Conservation (phyloP, 1,140 invertebrate species). For the Dinoponera quadriceps region DNA sequence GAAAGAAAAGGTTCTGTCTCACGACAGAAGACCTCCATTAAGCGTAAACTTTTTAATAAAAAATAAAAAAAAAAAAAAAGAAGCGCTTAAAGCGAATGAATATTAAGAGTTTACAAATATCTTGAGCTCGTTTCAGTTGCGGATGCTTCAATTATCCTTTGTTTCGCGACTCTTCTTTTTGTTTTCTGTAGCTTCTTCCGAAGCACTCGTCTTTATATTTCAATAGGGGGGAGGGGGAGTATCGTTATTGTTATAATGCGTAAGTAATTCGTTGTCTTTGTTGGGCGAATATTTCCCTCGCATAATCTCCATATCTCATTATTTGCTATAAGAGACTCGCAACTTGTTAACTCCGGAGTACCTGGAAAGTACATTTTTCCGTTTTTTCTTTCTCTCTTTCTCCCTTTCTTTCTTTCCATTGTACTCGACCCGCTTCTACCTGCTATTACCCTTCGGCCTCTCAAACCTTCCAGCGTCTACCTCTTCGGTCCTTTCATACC, state of each 20-base stretch:
- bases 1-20: conserved; percentile 1
- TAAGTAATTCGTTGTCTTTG: conserved; percentile 42
- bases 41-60: background rate
- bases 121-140: background rate
- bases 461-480: conserved; percentile 46
- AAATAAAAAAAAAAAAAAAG: conserved; percentile 15
- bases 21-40: background rate
- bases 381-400: background rate
- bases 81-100: background rate
- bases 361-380: conserved; percentile 33
- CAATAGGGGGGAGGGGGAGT: conserved; percentile 8
- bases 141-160: conserved; percentile 18
- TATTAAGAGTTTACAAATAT: conserved; percentile 22
- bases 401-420: conserved; percentile 1
- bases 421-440: conserved; percentile 30
- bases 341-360: conserved; percentile 49
- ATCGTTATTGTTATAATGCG: conserved; percentile 40
- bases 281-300: conserved; percentile 41
- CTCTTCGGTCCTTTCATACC: background rate
- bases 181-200: background rate
- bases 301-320: conserved; percentile 47
- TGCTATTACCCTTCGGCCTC: conserved; percentile 54
- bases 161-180: background rate
- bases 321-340: conserved; percentile 40
- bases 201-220: background rate